Evolutionary conservation across 2,888 invertebrate species (phyloP).

Genomic region (Doris montereyensis): DNA sequence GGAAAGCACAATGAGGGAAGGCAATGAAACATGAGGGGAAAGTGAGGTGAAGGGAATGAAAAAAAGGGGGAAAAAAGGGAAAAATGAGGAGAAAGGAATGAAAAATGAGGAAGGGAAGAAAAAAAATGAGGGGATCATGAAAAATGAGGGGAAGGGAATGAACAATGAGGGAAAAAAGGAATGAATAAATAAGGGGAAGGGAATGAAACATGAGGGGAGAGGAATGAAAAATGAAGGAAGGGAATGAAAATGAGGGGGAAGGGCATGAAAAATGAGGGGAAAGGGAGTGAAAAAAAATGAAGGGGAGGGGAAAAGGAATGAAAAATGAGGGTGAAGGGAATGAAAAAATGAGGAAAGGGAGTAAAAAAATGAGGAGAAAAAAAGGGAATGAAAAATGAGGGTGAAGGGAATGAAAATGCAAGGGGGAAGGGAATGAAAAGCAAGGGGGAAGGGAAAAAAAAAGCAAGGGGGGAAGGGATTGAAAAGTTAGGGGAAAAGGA

Average conservation of each 20-base stretch:
- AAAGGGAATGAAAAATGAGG: neutral
- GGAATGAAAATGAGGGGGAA: neutral
- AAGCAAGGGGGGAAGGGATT: neutral
- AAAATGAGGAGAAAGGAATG: neutral
- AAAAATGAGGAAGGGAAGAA: neutral
- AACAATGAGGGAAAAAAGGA: neutral
- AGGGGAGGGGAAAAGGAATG: neutral
- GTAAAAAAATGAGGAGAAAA: neutral
- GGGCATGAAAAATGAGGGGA: neutral
- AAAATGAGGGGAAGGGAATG: neutral
- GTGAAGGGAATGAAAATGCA: neutral
- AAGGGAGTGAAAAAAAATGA: neutral
- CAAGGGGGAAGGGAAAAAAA: neutral
- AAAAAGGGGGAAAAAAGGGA: neutral
- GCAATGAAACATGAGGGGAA: neutral
- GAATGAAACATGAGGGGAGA: neutral
- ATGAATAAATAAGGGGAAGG: neutral
- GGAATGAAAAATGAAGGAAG: neutral
- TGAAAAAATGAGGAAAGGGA: neutral
- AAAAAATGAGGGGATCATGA: neutral
- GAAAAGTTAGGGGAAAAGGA: neutral
- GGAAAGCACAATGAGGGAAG: neutral
- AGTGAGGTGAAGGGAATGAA: neutral
- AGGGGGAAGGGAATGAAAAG: neutral
- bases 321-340: neutral